phyloP scores from a whole-genome alignment of 2,113 vertebrate species.

The Phodopus roborovskii region DNA sequence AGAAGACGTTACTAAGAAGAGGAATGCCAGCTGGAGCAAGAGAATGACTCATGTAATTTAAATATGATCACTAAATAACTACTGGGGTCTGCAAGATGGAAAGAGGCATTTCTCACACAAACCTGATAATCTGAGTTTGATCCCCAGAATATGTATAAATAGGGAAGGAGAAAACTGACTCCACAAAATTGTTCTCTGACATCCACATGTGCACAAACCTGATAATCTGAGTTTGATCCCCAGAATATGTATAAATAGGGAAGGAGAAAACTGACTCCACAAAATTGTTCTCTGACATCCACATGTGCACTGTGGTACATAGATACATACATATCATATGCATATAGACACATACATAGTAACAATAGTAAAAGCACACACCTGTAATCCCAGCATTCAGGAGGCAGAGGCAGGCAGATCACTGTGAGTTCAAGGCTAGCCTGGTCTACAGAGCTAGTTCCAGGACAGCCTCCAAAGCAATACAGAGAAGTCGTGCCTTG shows the following conservation, averaged over 20 bases:
- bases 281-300: not conserved
- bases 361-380: too few species aligned
- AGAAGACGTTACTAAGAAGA: slow-evolving; percentile 10
- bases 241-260: not conserved
- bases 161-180: not conserved
- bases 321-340: not conserved
- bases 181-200: not conserved
- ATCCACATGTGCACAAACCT: not conserved
- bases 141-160: not conserved
- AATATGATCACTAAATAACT: not conserved
- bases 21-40: not conserved
- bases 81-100: not conserved
- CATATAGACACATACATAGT: not conserved
- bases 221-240: not conserved
- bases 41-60: not conserved
- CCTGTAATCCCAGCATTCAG: too few species aligned
- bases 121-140: not conserved
- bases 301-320: not conserved
- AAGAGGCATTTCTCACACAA: not conserved
- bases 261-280: not conserved
- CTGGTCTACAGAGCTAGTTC: too few species aligned
- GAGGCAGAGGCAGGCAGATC: too few species aligned
- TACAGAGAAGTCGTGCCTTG: too few species aligned
- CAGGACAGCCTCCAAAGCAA: too few species aligned
- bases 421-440: too few species aligned